A percentile compares a stretch with the other conserved stretches of the same genome.
Evolutionary conservation across 2,113 vertebrate species (phyloP).

Genomic region (Ochotona princeps): DNA sequence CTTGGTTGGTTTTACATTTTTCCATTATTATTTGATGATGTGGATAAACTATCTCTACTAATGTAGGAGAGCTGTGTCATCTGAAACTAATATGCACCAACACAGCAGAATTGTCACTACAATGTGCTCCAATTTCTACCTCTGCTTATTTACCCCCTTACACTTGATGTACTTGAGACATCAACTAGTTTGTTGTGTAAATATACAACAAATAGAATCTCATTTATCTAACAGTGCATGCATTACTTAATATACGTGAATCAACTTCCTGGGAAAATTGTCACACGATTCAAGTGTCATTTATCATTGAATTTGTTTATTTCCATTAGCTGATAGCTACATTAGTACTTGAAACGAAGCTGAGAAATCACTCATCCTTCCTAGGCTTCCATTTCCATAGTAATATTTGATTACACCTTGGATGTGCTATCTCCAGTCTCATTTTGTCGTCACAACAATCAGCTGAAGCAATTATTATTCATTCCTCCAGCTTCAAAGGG

Average conservation of each 20-base stretch:
- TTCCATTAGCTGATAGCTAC: background rate
- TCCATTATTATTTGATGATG: background rate
- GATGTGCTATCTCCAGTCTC: background rate
- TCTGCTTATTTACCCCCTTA: background rate
- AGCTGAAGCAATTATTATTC: background rate
- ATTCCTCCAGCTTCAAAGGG: background rate
- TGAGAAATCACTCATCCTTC: background rate
- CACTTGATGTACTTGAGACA: background rate
- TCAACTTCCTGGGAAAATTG: background rate
- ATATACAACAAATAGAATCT: background rate
- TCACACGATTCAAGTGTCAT: background rate
- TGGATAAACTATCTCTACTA: background rate
- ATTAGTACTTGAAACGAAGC: background rate
- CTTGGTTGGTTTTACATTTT: too few relatives aligned
- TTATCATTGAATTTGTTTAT: background rate
- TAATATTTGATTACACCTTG: background rate
- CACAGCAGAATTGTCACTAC: background rate
- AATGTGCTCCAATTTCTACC: background rate
- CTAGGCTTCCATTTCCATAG: background rate
- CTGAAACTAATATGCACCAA: background rate
- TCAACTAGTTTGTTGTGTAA: background rate
- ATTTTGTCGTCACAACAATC: background rate
- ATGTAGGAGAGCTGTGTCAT: background rate
- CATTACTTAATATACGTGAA: background rate
- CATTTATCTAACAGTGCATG: background rate